Conservation (phyloP, 2,113 vertebrate genomes). For the Erythrolamprus reginae region DNA sequence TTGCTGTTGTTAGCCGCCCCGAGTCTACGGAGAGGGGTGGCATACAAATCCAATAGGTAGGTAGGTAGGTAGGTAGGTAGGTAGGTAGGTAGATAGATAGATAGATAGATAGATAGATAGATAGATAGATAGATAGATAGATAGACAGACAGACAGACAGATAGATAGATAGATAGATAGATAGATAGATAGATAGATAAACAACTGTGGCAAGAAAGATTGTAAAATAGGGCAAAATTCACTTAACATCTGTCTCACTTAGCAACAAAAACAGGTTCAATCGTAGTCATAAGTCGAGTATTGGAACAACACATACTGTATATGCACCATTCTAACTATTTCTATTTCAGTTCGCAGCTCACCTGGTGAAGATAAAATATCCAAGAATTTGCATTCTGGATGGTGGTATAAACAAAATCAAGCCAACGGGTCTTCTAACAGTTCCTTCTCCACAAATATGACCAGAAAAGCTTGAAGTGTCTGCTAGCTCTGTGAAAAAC, state of each 20-base stretch:
- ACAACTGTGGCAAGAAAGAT: background rate
- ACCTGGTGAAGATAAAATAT: slow-evolving; percentile 89
- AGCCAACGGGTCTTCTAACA: slow-evolving; percentile 90
- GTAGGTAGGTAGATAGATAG: too few relatives aligned
- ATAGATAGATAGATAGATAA: too few relatives aligned
- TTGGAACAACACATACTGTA: background rate
- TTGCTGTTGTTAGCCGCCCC: too few relatives aligned
- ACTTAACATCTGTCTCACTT: background rate
- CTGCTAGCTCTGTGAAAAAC: background rate
- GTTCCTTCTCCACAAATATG: slow-evolving; percentile 96
- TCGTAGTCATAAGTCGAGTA: background rate
- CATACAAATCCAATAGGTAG: too few relatives aligned
- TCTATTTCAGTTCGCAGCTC: slow-evolving; percentile 82
- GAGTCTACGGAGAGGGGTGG: too few relatives aligned
- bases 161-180: too few relatives aligned
- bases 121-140: too few relatives aligned
- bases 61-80: too few relatives aligned
- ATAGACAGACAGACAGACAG: too few relatives aligned
- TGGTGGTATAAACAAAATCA: slow-evolving; percentile 97
- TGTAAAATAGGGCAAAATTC: background rate
- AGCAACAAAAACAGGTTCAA: background rate
- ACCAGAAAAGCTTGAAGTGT: background rate
- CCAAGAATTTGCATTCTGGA: slow-evolving; percentile 90
- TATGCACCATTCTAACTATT: slow-evolving; percentile 25
- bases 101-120: too few relatives aligned